Evolutionary conservation across 1,140 invertebrate species (phyloP), one percentile per base, ranked within the genome.

Genomic region (Ylistrum balloti): DNA sequence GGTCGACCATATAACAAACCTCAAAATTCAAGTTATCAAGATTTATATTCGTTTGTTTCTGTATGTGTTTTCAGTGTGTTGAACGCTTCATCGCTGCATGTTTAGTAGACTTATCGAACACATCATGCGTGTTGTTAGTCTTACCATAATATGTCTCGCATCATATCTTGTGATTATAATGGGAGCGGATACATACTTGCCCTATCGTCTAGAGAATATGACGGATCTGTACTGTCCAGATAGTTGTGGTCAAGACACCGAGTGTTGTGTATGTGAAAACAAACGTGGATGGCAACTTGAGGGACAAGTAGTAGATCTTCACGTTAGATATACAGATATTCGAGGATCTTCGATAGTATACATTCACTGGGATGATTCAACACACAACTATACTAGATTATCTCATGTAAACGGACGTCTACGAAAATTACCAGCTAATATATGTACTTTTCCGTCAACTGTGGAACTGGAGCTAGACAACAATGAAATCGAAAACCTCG

Each of bases 391-490:
- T 20, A 48, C 45, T 20, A 48, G 45, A 48, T 20, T 48, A 17
- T 13, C 11, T 48, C 22, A 48, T 20, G 20, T 48, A 17, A 48
- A 91, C 33, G 91, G 86, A 90, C 88, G 88, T 56, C 33, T 91
- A 20, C 20, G 34, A 20, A 13, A 45, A 35, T 33, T 91, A 28
- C 91, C 91, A 20, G 20, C 13, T 13, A 91, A 91, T n/a, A 74
- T 91, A 34, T 91, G 91, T 38, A 33, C 28, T 15, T 91, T 88
- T 90, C 86, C 74, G 22, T 48, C 48, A 33, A 85, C 90, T 17
- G 91, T 91, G 3, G 56, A 88, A 38, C 74, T 92, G 5, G 85
- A 89, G 20, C 45, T 92, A 32, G n/a, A 28, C 17, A 20, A 87
- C 17, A 92, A 92, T 22, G 13, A 48, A 28, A 85, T 92, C 10